Evolutionary conservation across 2,113 vertebrate species (phyloP).

Genomic region (Saccopteryx bilineata): DNA sequence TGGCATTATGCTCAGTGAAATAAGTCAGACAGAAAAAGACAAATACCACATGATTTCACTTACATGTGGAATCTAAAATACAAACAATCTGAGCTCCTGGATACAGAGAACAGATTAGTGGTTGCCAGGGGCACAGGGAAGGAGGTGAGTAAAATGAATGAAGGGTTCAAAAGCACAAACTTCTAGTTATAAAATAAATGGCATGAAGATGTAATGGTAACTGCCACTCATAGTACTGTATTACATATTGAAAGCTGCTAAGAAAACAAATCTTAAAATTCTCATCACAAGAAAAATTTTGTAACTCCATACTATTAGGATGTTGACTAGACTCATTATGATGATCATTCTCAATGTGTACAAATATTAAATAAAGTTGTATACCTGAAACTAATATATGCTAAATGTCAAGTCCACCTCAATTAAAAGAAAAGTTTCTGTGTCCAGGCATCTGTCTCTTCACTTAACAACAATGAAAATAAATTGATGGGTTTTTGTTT

Average conservation of each 20-base stretch:
- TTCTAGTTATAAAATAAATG: neutral
- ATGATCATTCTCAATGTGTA: neutral
- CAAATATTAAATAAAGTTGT: neutral
- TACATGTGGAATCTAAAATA: neutral
- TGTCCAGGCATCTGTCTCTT: neutral
- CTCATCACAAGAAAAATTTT: neutral
- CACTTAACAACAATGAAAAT: slow-evolving; percentile 3
- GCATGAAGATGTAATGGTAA: neutral
- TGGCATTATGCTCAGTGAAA: neutral
- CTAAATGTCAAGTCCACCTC: neutral
- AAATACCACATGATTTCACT: neutral
- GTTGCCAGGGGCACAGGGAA: neutral
- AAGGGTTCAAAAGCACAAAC: neutral
- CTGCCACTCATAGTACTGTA: neutral
- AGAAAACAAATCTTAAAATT: neutral
- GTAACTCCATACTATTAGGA: neutral
- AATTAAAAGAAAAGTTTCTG: neutral
- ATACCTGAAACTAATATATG: neutral
- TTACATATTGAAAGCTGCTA: neutral
- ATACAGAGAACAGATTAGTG: neutral
- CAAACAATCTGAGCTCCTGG: neutral
- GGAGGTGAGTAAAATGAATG: neutral
- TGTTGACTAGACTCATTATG: neutral
- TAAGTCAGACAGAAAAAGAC: neutral
- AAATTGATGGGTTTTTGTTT: neutral